Evolutionary conservation across 1,140 invertebrate genomes (phyloP).

Genomic region (Temnothorax longispinosus): DNA sequence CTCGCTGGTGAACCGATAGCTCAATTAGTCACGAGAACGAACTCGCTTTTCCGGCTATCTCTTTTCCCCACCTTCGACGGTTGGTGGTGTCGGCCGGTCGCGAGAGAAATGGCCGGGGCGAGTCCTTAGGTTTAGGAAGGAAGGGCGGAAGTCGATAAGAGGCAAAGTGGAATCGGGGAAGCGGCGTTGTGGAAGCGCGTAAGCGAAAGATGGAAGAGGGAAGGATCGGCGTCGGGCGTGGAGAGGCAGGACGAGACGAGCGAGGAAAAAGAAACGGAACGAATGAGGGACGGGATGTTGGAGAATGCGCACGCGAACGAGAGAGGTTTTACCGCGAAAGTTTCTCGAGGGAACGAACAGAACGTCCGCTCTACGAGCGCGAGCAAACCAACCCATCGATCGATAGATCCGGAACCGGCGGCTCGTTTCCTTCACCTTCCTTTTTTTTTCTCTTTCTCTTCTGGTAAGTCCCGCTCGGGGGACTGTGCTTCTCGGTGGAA

Average conservation of each 20-base stretch:
- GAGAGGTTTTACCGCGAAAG: conserved; percentile 46
- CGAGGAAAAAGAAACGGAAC: not conserved
- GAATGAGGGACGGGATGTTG: conserved; percentile 35
- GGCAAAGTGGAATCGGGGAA: conserved; percentile 55
- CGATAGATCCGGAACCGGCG: conserved; percentile 50
- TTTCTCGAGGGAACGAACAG: conserved; percentile 44
- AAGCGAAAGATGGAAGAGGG: conserved; percentile 36
- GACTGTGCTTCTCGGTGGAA: not conserved
- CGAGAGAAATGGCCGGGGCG: conserved; percentile 58
- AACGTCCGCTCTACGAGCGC: conserved; percentile 12
- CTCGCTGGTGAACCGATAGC: conserved; percentile 34
- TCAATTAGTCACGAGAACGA: conserved; percentile 63
- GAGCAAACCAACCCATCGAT: conserved; percentile 41
- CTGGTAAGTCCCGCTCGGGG: conserved; percentile 18
- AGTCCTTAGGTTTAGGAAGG: conserved; percentile 57
- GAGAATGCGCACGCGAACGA: conserved; percentile 46
- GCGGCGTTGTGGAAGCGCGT: conserved; percentile 34
- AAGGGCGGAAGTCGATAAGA: conserved; percentile 65
- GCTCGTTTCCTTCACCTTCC: conserved; percentile 37
- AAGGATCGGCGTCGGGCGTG: not conserved
- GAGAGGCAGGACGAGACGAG: not conserved
- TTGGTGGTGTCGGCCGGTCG: conserved; percentile 43
- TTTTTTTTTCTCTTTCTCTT: not conserved
- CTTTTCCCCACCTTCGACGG: conserved; percentile 38
- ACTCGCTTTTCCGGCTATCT: conserved; percentile 61